Conservation (phyloP, 2,113 vertebrate genomes). For the Empidonax alnorum region DNA sequence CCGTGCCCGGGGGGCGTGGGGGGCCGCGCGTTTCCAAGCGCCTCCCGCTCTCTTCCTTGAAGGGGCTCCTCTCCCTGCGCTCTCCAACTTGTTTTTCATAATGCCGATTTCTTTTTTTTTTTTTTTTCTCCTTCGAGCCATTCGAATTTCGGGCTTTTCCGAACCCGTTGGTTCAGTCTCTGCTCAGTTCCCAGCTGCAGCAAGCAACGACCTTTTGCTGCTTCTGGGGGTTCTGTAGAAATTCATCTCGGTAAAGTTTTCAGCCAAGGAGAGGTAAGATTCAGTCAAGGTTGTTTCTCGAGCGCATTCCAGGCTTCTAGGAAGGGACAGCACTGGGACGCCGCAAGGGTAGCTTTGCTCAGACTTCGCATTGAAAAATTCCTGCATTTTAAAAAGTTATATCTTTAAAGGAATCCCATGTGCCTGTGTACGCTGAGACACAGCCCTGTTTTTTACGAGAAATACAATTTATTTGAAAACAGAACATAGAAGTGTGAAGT, state of each 20-base stretch:
- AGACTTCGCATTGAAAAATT: neutral
- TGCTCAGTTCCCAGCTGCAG: neutral
- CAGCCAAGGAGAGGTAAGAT: conserved; percentile 29
- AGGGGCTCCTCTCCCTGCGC: neutral
- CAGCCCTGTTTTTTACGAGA: neutral
- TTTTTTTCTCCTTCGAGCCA: rapidly evolving
- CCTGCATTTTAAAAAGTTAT: neutral
- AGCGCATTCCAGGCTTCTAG: neutral
- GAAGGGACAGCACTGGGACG: neutral
- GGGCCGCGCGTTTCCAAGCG: neutral
- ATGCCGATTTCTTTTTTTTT: neutral
- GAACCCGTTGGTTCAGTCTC: neutral
- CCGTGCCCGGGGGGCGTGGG: neutral
- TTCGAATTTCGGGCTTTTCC: neutral
- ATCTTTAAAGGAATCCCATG: neutral
- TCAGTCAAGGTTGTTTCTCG: neutral
- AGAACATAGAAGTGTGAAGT: neutral
- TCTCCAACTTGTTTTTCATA: neutral
- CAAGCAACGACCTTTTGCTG: neutral
- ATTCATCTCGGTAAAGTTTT: neutral
- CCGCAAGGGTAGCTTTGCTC: neutral
- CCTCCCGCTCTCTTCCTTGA: neutral
- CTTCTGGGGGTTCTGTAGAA: neutral
- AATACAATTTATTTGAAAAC: neutral
- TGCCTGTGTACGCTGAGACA: neutral